Evolutionary conservation across 2,888 invertebrate genomes (phyloP).

Genomic region (Sericinus montela): DNA sequence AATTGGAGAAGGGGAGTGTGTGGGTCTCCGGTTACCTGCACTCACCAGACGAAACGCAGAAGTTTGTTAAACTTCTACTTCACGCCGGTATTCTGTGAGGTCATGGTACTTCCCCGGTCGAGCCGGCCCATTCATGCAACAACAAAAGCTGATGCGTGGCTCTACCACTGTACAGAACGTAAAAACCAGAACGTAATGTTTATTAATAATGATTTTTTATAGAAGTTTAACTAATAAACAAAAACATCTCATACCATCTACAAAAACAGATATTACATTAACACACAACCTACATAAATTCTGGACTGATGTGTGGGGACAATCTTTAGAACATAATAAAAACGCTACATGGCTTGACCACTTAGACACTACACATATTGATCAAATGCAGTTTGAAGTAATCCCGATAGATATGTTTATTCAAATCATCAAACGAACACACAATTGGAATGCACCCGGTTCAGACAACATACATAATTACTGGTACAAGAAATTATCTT

Average conservation of each 20-base stretch:
- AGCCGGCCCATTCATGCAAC: too few relatives aligned
- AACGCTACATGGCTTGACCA: not conserved
- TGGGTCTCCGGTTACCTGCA: too few relatives aligned
- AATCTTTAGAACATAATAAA: not conserved
- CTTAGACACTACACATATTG: not conserved
- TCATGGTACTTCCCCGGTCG: too few relatives aligned
- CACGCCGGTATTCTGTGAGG: too few relatives aligned
- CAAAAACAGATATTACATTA: not conserved
- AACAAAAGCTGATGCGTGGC: too few relatives aligned
- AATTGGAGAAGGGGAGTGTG: too few relatives aligned
- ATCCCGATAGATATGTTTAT: not conserved
- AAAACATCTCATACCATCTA: not conserved
- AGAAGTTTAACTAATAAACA: not conserved
- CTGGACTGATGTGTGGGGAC: not conserved
- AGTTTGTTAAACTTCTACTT: too few relatives aligned
- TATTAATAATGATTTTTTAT: not conserved
- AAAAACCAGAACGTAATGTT: not conserved
- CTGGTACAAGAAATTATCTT: not conserved
- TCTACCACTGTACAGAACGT: not conserved
- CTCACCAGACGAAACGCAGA: too few relatives aligned
- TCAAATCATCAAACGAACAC: not conserved
- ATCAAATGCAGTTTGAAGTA: not conserved
- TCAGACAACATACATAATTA: too few relatives aligned
- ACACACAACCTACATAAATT: not conserved
- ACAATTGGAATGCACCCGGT: too few relatives aligned